Conservation (phyloP, 2,113 vertebrate species). For the Aegithalos caudatus region DNA sequence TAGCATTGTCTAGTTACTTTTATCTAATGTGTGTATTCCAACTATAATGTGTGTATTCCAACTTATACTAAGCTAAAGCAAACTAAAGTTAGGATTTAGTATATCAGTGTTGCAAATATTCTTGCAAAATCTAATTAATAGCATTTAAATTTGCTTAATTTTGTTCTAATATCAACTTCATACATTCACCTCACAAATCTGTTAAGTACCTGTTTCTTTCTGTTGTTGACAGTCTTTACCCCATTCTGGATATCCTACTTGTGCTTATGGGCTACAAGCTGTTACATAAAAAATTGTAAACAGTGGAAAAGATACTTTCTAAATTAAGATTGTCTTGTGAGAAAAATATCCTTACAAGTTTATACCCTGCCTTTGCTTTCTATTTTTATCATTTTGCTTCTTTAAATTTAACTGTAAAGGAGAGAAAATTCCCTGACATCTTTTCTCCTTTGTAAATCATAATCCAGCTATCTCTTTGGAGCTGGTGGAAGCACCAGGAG, state of each 20-base stretch:
- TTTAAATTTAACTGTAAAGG: background rate
- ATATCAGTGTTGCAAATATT: accelerated
- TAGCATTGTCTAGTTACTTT: background rate
- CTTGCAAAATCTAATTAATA: background rate
- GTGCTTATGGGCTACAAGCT: background rate
- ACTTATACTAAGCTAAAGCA: background rate
- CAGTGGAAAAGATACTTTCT: background rate
- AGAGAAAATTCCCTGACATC: background rate
- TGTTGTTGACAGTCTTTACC: background rate
- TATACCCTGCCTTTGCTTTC: background rate
- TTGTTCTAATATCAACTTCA: background rate
- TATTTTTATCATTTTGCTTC: background rate
- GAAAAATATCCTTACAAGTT: background rate
- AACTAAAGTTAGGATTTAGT: background rate
- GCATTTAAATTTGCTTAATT: background rate
- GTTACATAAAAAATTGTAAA: background rate
- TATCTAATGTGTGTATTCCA: background rate
- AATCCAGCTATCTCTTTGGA: too few species aligned
- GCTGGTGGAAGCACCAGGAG: too few species aligned
- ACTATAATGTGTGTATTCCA: background rate
- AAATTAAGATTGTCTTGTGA: background rate
- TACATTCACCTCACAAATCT: background rate
- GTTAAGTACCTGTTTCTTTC: background rate
- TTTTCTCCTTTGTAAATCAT: too few species aligned
- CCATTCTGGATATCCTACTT: background rate